These are phyloP conservation scores for Hetaerina titia DNA, from an alignment of 2,888 invertebrate species.

Conservation along the genomic window DNA sequence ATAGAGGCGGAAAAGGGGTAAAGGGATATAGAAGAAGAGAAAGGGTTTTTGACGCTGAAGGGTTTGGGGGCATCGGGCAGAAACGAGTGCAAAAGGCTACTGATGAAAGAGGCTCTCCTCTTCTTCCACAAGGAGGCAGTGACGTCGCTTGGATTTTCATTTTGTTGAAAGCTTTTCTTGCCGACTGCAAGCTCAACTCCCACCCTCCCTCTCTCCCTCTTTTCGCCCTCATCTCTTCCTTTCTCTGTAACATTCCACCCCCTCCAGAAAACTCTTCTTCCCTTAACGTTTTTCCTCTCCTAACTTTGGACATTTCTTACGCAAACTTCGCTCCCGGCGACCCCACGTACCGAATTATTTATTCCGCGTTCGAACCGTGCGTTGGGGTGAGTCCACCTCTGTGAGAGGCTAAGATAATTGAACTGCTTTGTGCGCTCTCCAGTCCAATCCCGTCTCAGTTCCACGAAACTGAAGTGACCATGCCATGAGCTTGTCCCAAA, in stretches of 20 bases:
- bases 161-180: slow-evolving; percentile 67
- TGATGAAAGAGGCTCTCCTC: not conserved
- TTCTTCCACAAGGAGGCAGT: slow-evolving; percentile 43
- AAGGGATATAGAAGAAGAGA: not conserved
- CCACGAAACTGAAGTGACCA: not conserved
- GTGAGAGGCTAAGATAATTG: slow-evolving; percentile 32
- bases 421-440: slow-evolving; percentile 16
- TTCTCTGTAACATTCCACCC: not conserved
- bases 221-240: not conserved
- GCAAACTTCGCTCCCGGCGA: slow-evolving; percentile 33
- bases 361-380: slow-evolving; percentile 4
- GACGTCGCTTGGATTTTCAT: slow-evolving; percentile 65
- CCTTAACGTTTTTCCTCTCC: slow-evolving; percentile 29
- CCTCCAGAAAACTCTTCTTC: not conserved
- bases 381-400: not conserved
- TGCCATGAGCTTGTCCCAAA: not conserved
- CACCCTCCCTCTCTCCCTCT: not conserved
- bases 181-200: slow-evolving; percentile 1
- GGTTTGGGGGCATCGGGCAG: not conserved
- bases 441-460: not conserved
- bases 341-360: not conserved
- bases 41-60: not conserved
- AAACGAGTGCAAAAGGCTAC: not conserved
- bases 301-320: slow-evolving; percentile 51
- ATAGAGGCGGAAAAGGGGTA: not conserved